Conservation (phyloP, 2,113 vertebrate species). For the Nestor notabilis region DNA sequence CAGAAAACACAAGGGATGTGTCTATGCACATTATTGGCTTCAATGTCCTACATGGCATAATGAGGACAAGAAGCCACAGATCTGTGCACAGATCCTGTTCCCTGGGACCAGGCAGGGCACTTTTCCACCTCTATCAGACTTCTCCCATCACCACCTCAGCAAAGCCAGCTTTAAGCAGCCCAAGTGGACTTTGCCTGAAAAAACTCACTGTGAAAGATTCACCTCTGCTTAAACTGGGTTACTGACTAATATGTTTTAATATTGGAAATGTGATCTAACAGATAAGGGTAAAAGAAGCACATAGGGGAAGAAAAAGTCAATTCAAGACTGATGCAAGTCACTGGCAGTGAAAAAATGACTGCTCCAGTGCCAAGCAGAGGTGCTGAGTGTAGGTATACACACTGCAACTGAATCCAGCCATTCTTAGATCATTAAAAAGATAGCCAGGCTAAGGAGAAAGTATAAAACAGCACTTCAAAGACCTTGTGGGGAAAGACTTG, state of each 20-base stretch:
- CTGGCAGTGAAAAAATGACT: not conserved
- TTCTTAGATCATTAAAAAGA: constrained; percentile 63
- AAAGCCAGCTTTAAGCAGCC: not conserved
- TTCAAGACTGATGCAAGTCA: not conserved
- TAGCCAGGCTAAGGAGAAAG: constrained; percentile 43
- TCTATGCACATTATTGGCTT: not conserved
- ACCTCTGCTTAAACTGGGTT: constrained; percentile 3
- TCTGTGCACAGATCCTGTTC: not conserved
- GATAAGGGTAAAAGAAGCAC: constrained; percentile 18
- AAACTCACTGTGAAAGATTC: not conserved
- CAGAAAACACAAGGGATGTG: not conserved
- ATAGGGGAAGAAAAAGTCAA: constrained; percentile 2
- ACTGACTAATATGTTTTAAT: constrained; percentile 14
- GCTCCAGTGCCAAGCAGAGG: constrained; percentile 5
- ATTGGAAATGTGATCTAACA: constrained; percentile 17
- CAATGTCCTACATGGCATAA: not conserved
- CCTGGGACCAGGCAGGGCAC: not conserved
- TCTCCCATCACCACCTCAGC: not conserved
- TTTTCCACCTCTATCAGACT: not conserved
- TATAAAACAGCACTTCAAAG: constrained; percentile 29
- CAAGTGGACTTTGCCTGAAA: not conserved
- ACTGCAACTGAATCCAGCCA: not conserved
- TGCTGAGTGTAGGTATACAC: not conserved
- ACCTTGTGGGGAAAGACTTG: not conserved
- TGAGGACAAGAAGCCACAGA: not conserved